Percentiles rank a stretch among this genome's conserved stretches.
phyloP scores from a whole-genome alignment of 2,888 invertebrate species.

The Hyposoter didymator region DNA sequence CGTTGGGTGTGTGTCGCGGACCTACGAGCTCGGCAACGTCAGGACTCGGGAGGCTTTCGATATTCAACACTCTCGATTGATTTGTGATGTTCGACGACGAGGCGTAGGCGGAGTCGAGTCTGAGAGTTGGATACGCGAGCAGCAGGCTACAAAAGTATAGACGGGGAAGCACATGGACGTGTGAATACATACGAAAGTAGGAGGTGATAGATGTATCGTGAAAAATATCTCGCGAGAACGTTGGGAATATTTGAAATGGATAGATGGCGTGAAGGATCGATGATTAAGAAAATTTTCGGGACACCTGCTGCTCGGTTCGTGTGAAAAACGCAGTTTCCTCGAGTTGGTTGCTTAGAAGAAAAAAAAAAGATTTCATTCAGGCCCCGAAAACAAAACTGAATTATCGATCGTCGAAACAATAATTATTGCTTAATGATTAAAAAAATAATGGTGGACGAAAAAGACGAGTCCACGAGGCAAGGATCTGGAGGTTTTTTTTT shows the following conservation, averaged over 20 bases:
- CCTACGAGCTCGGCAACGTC: background rate
- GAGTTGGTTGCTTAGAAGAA: background rate
- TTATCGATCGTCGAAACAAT: background rate
- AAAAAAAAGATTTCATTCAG: background rate
- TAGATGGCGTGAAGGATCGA: slow-evolving; percentile 75
- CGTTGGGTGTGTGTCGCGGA: slow-evolving; percentile 26
- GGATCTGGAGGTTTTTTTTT: slow-evolving; percentile 64
- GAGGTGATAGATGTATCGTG: slow-evolving; percentile 34
- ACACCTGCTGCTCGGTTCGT: slow-evolving; percentile 75
- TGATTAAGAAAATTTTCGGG: slow-evolving; percentile 72
- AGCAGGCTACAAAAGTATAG: slow-evolving; percentile 18
- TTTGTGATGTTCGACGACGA: slow-evolving; percentile 77
- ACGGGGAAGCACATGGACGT: background rate
- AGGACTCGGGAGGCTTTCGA: slow-evolving; percentile 32
- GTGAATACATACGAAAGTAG: background rate
- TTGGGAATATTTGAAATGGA: slow-evolving; percentile 66
- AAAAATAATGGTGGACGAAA: slow-evolving; percentile 1
- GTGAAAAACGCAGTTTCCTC: slow-evolving; percentile 27
- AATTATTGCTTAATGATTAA: slow-evolving; percentile 20
- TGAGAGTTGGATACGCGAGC: slow-evolving; percentile 19
- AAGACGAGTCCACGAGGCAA: background rate
- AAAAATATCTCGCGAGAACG: slow-evolving; percentile 11
- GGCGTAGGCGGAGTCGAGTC: slow-evolving; percentile 73
- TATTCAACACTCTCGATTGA: slow-evolving; percentile 77
- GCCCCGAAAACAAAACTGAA: background rate